phyloP scores from a whole-genome alignment of 2,113 vertebrate species.

The Sorex fumeus region DNA sequence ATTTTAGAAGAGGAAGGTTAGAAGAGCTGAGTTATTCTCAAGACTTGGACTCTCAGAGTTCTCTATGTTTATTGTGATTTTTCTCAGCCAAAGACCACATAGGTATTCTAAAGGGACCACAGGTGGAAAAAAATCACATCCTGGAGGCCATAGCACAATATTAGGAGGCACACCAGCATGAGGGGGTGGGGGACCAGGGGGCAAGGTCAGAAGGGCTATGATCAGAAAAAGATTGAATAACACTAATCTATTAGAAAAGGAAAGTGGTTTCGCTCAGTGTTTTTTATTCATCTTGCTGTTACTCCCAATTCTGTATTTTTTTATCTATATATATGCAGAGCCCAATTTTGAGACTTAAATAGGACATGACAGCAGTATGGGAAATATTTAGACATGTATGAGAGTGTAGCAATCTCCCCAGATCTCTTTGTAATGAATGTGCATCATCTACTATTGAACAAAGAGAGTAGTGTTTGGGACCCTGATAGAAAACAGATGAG shows the following conservation, averaged over 20 bases:
- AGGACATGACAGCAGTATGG: neutral
- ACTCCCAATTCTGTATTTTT: neutral
- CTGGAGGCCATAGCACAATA: too few relatives aligned
- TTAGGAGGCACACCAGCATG: too few relatives aligned
- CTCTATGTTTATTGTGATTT: neutral
- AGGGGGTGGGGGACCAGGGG: too few relatives aligned
- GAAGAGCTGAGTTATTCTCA: conserved; percentile 21
- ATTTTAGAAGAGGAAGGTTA: neutral
- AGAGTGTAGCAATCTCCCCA: neutral
- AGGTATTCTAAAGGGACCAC: too few relatives aligned
- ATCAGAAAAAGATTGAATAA: too few relatives aligned
- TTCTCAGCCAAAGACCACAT: too few relatives aligned
- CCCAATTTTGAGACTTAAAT: neutral
- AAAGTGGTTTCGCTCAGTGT: neutral
- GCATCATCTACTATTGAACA: conserved; percentile 2
- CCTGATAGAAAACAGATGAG: conserved; percentile 24
- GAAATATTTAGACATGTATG: neutral
- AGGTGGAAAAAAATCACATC: too few relatives aligned
- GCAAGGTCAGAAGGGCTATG: too few relatives aligned
- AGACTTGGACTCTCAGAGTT: neutral
- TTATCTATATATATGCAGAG: neutral
- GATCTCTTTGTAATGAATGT: neutral
- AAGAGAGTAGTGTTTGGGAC: neutral
- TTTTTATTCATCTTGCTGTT: neutral
- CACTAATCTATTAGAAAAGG: neutral